Percentiles rank a stretch among this genome's conserved stretches.
Conservation (phyloP, 1,140 invertebrate species). For the Elysia chlorotica region DNA sequence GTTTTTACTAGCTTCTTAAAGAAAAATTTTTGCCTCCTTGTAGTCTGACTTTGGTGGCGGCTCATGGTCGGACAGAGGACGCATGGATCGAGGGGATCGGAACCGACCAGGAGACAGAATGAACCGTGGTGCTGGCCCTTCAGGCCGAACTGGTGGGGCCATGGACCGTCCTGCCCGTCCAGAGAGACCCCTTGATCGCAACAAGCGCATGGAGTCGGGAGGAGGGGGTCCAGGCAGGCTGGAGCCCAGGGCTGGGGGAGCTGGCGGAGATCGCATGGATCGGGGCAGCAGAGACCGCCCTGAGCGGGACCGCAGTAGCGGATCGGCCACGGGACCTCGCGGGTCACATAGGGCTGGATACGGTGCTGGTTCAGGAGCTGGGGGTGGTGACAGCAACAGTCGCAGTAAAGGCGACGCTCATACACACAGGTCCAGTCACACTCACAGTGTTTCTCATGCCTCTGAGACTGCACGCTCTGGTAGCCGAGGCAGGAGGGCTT, state of each 20-base stretch:
- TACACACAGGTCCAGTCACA: no score
- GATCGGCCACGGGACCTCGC: no score
- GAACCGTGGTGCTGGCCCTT: not conserved
- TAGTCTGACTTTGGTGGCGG: not conserved
- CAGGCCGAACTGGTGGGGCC: not conserved
- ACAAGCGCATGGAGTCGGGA: not conserved
- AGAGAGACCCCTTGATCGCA: not conserved
- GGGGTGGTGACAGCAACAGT: not conserved
- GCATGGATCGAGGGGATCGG: not conserved
- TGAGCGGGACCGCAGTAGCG: not conserved
- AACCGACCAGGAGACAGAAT: not conserved
- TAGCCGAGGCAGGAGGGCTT: not conserved
- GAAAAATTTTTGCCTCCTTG: not conserved
- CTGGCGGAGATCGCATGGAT: not conserved
- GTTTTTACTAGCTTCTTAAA: not conserved
- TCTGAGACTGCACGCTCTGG: not conserved
- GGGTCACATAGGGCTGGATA: not conserved
- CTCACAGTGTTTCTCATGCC: no score
- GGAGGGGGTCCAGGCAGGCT: not conserved
- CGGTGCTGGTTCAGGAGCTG: no score
- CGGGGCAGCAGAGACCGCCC: not conserved
- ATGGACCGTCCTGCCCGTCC: conserved; percentile 7
- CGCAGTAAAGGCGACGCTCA: not conserved
- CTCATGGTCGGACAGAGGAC: conserved; percentile 7
- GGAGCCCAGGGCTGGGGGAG: not conserved